Conservation (phyloP, 2,113 vertebrate species). For the Scophthalmus maximus region DNA sequence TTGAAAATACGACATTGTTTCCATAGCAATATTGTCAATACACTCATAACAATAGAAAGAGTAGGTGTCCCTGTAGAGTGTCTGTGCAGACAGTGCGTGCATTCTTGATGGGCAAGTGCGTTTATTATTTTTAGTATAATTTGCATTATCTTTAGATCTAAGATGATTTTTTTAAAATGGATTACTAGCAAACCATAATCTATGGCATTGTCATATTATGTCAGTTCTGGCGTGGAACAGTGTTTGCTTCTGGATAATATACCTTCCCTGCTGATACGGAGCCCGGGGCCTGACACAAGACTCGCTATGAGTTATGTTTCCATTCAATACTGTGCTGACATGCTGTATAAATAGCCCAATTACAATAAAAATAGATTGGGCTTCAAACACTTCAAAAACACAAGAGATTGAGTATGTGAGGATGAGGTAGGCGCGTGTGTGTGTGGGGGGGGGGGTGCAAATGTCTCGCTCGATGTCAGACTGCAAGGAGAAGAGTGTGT, state of each 20-base stretch:
- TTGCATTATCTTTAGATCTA: conserved; percentile 21
- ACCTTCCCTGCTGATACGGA: conserved; percentile 22
- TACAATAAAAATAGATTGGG: conserved; percentile 21
- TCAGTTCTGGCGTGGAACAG: not conserved
- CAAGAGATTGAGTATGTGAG: not conserved
- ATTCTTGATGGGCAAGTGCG: not conserved
- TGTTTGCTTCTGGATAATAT: conserved; percentile 34
- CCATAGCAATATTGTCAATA: conserved; percentile 64
- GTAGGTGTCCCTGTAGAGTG: conserved; percentile 20
- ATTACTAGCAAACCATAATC: conserved; percentile 13
- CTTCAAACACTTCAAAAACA: not conserved
- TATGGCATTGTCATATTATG: conserved; percentile 1
- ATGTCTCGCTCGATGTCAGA: conserved; percentile 54
- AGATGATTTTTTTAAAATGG: conserved; percentile 29
- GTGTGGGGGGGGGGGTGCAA: conserved; percentile 16
- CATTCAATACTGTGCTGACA: conserved; percentile 31
- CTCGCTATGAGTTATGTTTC: conserved; percentile 32
- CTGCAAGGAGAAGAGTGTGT: conserved; percentile 64
- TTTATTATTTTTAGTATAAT: not conserved
- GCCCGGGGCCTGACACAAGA: conserved; percentile 5
- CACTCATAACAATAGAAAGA: conserved; percentile 49
- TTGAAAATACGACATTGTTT: conserved; percentile 41
- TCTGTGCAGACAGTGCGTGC: not conserved
- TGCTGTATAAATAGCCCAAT: conserved; percentile 43
- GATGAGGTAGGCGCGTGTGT: conserved; percentile 12